Evolutionary conservation across 2,888 invertebrate species (phyloP).

Genomic region (Drosophila tanythrix): DNA sequence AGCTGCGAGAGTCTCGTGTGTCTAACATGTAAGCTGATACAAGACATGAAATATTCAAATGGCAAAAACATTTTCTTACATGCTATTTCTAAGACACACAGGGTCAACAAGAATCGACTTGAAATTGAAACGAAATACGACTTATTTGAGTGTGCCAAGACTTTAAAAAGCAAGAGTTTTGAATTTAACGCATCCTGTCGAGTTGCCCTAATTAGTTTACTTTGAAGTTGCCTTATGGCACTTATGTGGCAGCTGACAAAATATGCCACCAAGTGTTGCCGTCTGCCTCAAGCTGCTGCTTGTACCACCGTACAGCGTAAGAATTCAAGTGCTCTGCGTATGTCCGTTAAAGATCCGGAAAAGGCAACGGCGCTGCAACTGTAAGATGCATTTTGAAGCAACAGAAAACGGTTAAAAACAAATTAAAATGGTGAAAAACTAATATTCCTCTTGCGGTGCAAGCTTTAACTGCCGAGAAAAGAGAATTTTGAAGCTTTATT

Average conservation of each 20-base stretch:
- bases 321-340: constrained; percentile 37
- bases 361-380: background rate
- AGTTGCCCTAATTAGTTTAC: constrained; percentile 63
- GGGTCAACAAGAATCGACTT: constrained; percentile 1
- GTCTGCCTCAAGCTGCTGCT: constrained; percentile 13
- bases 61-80: constrained; percentile 19
- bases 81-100: constrained; percentile 8
- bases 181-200: background rate
- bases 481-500: constrained; percentile 25
- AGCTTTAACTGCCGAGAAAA: background rate
- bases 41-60: constrained; percentile 50
- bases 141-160: background rate
- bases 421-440: constrained; percentile 10
- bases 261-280: constrained; percentile 41
- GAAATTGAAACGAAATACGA: background rate
- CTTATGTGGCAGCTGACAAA: constrained; percentile 58
- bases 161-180: constrained; percentile 16
- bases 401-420: background rate
- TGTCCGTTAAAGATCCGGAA: background rate
- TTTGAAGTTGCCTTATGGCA: constrained; percentile 36
- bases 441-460: constrained; percentile 28
- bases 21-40: constrained; percentile 44
- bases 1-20: constrained; percentile 10
- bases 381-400: constrained; percentile 18
- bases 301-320: constrained; percentile 18